Evolutionary conservation across 2,113 vertebrate species (phyloP).

Genomic region (Takifugu bimaculatus): DNA sequence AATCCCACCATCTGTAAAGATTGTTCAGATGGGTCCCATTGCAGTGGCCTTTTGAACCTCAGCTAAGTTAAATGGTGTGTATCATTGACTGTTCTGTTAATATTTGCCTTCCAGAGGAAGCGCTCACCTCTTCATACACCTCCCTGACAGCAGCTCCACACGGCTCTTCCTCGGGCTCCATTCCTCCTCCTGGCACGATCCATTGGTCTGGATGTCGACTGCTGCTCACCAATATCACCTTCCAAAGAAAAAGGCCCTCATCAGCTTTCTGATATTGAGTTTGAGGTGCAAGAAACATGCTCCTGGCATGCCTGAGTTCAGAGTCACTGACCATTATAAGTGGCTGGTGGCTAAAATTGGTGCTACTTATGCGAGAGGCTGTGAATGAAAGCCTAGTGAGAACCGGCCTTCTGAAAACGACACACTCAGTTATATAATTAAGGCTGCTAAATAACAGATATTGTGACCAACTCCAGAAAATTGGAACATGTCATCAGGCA

Average conservation of each 20-base stretch:
- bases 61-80: background rate
- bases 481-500: no score
- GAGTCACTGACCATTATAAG: background rate
- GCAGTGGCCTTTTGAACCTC: no score
- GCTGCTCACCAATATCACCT: constrained; percentile 97
- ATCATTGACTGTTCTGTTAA: background rate
- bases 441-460: no score
- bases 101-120: background rate
- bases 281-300: constrained; percentile 1
- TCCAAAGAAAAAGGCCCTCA: constrained; percentile 26
- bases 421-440: background rate
- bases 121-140: constrained; percentile 91
- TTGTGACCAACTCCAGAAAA: no score
- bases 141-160: constrained; percentile 87
- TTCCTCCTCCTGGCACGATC: constrained; percentile 96
- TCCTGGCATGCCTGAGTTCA: constrained; percentile 3
- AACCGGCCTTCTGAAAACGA: background rate
- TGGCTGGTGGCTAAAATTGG: constrained; percentile 11
- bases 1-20: background rate
- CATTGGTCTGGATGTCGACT: constrained; percentile 96
- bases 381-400: background rate
- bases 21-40: no score
- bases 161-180: constrained; percentile 96
- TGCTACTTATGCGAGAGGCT: constrained; percentile 14
- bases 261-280: constrained; percentile 18